Evolutionary conservation across 1,140 invertebrate species (phyloP).

Genomic region (Panagrolaimus sp.): DNA sequence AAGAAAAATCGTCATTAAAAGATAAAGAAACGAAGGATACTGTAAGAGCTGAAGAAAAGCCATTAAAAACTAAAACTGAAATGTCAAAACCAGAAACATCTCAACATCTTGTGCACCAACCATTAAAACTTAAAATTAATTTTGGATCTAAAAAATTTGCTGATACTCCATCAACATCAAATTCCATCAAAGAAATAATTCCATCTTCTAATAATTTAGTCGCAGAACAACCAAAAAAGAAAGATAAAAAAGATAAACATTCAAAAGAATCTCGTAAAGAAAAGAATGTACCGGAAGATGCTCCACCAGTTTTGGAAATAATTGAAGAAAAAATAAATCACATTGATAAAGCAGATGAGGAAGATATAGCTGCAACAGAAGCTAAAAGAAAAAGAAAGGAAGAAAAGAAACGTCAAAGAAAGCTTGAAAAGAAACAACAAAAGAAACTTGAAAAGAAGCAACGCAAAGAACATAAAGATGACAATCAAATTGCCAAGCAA

Average conservation of each 20-base stretch:
- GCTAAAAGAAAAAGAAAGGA: not conserved
- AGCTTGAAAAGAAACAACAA: not conserved
- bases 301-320: not conserved
- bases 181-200: too few species aligned
- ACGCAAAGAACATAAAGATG: not conserved
- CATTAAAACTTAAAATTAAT: too few species aligned
- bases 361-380: not conserved
- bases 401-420: conserved; percentile 1
- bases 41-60: not conserved
- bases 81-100: too few species aligned
- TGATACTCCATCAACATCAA: too few species aligned
- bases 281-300: not conserved
- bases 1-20: not conserved
- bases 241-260: not conserved
- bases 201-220: too few species aligned
- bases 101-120: too few species aligned
- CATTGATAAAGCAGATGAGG: not conserved
- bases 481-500: not conserved
- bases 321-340: not conserved
- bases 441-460: not conserved
- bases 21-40: not conserved
- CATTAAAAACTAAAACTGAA: not conserved
- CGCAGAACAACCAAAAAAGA: not conserved
- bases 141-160: too few species aligned
- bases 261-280: not conserved